Evolutionary conservation across 2,113 vertebrate genomes (phyloP).

Genomic region (Nannospalax galili): DNA sequence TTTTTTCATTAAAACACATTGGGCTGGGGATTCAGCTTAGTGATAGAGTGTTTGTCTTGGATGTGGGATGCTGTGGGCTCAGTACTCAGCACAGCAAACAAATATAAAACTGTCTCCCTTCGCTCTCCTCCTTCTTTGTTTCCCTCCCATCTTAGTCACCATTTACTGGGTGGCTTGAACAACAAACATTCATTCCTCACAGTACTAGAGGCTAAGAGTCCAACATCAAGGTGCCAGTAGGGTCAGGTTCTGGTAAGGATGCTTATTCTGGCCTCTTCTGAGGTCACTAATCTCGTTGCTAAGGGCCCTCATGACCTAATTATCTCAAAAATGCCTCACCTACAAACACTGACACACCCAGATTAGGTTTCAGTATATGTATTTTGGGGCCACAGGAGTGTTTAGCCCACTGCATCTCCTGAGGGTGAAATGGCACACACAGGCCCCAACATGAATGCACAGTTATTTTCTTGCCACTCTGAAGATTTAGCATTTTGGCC

Average conservation of each 20-base stretch:
- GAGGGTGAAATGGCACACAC: rapidly evolving
- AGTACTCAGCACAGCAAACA: background rate
- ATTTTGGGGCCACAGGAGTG: background rate
- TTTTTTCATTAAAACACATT: background rate
- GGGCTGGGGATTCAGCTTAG: background rate
- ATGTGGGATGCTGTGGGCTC: background rate
- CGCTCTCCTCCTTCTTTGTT: background rate
- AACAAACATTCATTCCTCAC: background rate
- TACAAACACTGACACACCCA: background rate
- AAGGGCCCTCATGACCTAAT: background rate
- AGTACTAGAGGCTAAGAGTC: background rate
- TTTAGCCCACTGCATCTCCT: background rate
- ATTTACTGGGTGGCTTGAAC: background rate
- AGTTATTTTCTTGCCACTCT: background rate
- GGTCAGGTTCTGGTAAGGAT: background rate
- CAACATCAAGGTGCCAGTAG: no score
- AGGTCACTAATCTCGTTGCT: background rate
- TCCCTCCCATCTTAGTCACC: background rate
- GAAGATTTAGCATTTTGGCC: background rate
- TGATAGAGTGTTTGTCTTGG: background rate
- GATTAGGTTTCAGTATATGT: background rate
- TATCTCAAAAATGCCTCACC: background rate
- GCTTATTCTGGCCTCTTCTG: background rate
- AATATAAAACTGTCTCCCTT: background rate
- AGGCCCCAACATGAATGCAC: rapidly evolving